Percentiles rank a stretch among this genome's conserved stretches.
Evolutionary conservation across 2,113 vertebrate genomes (phyloP).

Genomic region (Melanerpes formicivorus): DNA sequence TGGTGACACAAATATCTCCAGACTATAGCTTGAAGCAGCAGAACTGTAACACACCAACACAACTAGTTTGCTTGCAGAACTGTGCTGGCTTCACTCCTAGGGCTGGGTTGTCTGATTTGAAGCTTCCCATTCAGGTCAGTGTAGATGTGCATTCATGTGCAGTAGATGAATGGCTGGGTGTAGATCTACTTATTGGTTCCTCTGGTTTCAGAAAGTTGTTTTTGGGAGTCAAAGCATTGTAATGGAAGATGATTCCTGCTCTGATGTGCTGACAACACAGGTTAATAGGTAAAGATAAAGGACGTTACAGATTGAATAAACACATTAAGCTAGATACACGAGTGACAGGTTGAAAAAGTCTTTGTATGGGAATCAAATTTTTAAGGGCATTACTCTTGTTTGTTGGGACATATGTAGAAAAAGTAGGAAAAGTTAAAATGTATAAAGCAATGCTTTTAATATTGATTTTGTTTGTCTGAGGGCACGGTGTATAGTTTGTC

Average conservation of each 20-base stretch:
- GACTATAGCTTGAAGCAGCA: background rate
- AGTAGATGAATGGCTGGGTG: background rate
- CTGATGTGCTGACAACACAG: background rate
- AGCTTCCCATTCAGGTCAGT: fast-evolving
- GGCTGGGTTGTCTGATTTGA: background rate
- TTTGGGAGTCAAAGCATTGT: background rate
- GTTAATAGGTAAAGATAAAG: background rate
- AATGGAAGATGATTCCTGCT: background rate
- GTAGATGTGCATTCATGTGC: background rate
- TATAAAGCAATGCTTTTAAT: background rate
- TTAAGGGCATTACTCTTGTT: background rate
- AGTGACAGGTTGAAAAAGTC: background rate
- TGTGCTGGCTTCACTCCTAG: background rate
- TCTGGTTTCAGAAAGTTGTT: background rate
- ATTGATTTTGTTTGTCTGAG: background rate
- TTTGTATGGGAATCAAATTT: background rate
- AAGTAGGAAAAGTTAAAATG: background rate
- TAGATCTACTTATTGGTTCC: background rate
- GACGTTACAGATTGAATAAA: background rate
- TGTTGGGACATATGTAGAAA: background rate
- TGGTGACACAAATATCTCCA: background rate
- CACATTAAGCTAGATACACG: background rate
- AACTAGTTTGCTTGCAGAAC: background rate
- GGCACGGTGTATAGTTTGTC: background rate
- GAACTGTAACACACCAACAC: background rate